These are phyloP conservation scores for Flexamia atlantica DNA, from an alignment of 2,888 invertebrate species.

Conservation along the genomic window DNA sequence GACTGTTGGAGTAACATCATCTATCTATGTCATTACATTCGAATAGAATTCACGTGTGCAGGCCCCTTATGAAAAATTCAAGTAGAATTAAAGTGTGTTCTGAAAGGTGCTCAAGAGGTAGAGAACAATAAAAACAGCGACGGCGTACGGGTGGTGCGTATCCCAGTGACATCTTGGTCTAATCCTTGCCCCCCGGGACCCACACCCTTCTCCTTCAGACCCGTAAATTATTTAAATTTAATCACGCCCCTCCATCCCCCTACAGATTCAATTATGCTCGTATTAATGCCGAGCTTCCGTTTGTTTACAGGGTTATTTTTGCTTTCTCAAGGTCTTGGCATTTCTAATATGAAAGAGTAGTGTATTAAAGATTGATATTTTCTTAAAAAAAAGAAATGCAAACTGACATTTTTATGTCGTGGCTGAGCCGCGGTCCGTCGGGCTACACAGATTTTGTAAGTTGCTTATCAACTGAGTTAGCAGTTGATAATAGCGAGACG, in stretches of 20 bases:
- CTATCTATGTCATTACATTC: no score
- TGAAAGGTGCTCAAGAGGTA: no score
- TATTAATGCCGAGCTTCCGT: constrained; percentile 59
- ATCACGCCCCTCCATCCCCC: constrained; percentile 63
- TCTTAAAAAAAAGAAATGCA: not conserved
- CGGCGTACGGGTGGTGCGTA: not conserved
- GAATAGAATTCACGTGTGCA: no score
- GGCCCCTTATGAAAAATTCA: no score
- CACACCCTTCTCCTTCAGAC: constrained; percentile 49
- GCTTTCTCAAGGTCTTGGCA: constrained; percentile 8
- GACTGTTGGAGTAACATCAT: no score
- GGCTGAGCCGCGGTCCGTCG: no score
- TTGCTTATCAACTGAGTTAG: no score
- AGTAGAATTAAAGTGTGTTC: no score
- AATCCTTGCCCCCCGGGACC: constrained; percentile 62
- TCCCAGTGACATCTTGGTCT: constrained; percentile 60
- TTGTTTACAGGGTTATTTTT: constrained; percentile 49
- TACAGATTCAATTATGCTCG: constrained; percentile 62
- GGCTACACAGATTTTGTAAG: no score
- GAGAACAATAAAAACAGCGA: no score
- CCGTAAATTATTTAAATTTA: constrained; percentile 68
- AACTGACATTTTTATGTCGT: no score
- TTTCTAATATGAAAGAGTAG: constrained; percentile 2
- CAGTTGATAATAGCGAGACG: no score
- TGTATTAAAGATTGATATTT: constrained; percentile 1